Conservation (phyloP, 1,140 invertebrate species). For the Heliconius congener region DNA sequence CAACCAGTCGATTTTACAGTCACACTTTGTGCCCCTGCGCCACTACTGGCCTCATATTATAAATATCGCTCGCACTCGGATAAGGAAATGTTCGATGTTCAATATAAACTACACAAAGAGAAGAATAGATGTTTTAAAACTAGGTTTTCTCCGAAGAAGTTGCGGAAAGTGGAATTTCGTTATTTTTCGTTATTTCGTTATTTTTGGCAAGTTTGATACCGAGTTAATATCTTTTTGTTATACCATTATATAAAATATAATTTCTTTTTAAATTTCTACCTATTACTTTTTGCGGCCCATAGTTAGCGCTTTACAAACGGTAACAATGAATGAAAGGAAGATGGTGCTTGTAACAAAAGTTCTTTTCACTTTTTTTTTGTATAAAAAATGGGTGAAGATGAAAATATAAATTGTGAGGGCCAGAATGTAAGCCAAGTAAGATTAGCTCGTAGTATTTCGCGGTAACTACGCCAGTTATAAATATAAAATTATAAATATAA, state of each 20-base stretch:
- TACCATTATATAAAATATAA: neutral
- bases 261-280: neutral
- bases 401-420: neutral
- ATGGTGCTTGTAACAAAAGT: neutral
- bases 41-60: too few relatives aligned
- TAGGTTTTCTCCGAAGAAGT: neutral
- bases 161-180: too few relatives aligned
- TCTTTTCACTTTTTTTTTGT: neutral
- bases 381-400: conserved; percentile 1
- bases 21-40: too few relatives aligned
- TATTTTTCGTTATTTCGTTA: too few relatives aligned
- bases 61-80: too few relatives aligned
- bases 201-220: neutral
- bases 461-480: neutral
- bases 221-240: neutral
- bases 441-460: neutral
- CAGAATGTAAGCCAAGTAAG: neutral
- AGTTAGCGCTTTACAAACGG: neutral
- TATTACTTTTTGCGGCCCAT: neutral
- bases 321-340: neutral
- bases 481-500: too few relatives aligned
- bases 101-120: too few relatives aligned
- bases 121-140: too few relatives aligned
- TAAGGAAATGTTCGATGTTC: too few relatives aligned
- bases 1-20: too few relatives aligned